Conservation (phyloP, 2,797 vertebrate species). For the Gymnodraco acuticeps region DNA sequence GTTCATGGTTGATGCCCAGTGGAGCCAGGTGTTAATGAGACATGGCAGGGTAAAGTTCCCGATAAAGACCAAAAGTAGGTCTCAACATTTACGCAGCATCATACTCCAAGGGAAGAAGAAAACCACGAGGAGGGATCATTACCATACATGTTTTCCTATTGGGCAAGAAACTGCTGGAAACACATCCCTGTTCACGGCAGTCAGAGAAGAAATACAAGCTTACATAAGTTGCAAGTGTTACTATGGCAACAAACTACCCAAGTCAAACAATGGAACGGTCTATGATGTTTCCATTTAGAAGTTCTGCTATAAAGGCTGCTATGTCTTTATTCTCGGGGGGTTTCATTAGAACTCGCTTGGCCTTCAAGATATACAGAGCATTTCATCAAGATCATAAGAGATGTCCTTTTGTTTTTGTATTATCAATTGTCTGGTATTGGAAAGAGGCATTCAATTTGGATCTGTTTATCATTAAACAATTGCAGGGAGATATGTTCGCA, state of each 20-base stretch:
- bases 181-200: background rate
- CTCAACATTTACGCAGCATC: background rate
- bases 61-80: background rate
- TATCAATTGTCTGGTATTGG: too few species aligned
- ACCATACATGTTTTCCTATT: background rate
- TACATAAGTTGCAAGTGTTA: background rate
- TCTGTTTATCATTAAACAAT: too few species aligned
- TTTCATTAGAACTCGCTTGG: background rate
- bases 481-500: too few species aligned
- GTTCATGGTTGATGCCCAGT: slow-evolving; percentile 6
- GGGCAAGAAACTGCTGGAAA: background rate
- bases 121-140: background rate
- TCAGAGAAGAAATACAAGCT: background rate
- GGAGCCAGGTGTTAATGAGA: slow-evolving; percentile 21
- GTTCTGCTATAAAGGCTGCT: background rate
- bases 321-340: background rate
- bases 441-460: too few species aligned
- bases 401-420: too few species aligned
- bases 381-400: too few species aligned
- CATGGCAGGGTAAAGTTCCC: background rate
- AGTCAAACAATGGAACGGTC: background rate
- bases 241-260: background rate
- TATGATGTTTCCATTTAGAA: background rate
- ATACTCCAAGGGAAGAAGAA: background rate
- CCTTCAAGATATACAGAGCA: too few species aligned